Conservation (phyloP, 1,140 invertebrate genomes). For the Anagrus nilaparvatae region DNA sequence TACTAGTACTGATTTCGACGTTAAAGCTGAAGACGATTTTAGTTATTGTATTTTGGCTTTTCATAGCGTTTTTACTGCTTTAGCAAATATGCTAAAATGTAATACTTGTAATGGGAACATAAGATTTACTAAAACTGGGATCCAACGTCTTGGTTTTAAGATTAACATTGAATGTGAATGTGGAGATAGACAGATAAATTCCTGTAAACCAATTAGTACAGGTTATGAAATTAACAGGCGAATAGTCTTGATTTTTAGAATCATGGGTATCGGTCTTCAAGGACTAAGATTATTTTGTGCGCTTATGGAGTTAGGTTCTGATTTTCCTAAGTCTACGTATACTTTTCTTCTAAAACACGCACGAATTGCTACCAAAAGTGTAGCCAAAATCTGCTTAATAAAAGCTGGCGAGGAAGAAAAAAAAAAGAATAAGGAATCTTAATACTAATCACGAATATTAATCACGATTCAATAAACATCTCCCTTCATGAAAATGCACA, state of each 20-base stretch:
- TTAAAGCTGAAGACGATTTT: not conserved
- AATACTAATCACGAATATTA: no score
- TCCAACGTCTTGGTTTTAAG: not conserved
- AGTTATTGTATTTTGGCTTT: not conserved
- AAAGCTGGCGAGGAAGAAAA: no score
- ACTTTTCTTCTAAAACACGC: no score
- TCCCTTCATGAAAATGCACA: no score
- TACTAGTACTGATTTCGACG: not conserved
- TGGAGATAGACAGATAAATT: not conserved
- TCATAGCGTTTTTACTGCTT: not conserved
- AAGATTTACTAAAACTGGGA: not conserved
- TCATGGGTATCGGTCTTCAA: conserved; percentile 14
- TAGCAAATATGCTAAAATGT: not conserved
- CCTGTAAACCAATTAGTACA: not conserved
- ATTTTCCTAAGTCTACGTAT: no score
- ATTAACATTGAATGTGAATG: not conserved
- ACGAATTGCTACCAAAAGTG: no score
- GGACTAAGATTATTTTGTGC: conserved; percentile 13
- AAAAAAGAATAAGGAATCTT: no score
- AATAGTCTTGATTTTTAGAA: conserved; percentile 13
- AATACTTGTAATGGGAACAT: not conserved
- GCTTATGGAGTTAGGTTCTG: conserved; percentile 16
- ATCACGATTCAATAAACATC: no score
- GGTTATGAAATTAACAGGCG: conserved; percentile 15
- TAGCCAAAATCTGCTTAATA: no score